phyloP scores from a whole-genome alignment of 2,888 invertebrate genomes.

The Protophormia terraenovae region DNA sequence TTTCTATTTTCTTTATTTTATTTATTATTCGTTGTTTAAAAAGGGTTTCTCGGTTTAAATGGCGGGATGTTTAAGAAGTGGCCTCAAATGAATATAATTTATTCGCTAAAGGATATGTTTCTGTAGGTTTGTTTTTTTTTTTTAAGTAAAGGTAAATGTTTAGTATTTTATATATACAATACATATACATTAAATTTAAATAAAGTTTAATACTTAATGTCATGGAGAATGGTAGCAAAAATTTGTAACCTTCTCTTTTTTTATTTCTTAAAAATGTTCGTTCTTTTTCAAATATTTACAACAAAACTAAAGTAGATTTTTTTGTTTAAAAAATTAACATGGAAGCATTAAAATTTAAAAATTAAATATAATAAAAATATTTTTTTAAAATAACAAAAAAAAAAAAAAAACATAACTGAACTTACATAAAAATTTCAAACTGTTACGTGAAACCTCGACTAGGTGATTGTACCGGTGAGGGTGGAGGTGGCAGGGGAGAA shows the following conservation, averaged over 20 bases:
- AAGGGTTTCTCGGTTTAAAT: not conserved
- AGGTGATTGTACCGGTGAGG: conserved; percentile 88
- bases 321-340: not conserved
- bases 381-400: conserved; percentile 29
- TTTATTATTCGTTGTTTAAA: conserved; percentile 36
- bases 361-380: not conserved
- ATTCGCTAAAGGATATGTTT: conserved; percentile 14
- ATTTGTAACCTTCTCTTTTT: too few relatives aligned
- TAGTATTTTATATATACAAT: not conserved
- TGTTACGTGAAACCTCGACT: conserved; percentile 82
- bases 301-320: conserved; percentile 39
- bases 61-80: conserved; percentile 13
- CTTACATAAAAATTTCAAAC: conserved; percentile 80
- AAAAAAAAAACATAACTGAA: conserved; percentile 33
- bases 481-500: conserved; percentile 91
- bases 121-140: not conserved
- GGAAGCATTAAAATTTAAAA: conserved; percentile 23
- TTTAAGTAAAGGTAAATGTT: conserved; percentile 1
- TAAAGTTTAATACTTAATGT: conserved; percentile 16
- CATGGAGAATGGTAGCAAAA: too few relatives aligned
- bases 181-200: not conserved
- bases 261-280: too few relatives aligned
- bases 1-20: not conserved
- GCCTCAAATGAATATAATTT: not conserved
- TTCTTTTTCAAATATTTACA: conserved; percentile 54